These are phyloP conservation scores for Idaea dimidiata DNA, from an alignment of 2,888 invertebrate species.

Conservation along the genomic window DNA sequence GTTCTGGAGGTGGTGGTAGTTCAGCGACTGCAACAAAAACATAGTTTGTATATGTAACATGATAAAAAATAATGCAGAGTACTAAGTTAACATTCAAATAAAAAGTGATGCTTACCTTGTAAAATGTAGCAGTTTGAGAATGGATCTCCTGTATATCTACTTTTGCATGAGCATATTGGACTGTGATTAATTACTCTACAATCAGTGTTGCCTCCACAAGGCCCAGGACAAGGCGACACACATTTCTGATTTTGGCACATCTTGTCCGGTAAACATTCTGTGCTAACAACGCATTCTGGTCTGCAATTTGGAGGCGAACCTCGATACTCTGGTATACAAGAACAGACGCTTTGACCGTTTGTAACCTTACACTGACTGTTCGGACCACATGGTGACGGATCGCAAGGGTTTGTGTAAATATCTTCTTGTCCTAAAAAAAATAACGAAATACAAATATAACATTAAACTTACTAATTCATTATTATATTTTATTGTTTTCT, in stretches of 20 bases:
- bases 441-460: conserved; percentile 5
- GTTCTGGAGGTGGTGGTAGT: conserved; percentile 46
- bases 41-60: conserved; percentile 4
- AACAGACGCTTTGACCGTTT: conserved; percentile 84
- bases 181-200: conserved; percentile 88
- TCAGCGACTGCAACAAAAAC: conserved; percentile 48
- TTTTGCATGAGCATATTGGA: conserved; percentile 85
- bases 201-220: conserved; percentile 85
- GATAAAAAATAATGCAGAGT: too few relatives aligned
- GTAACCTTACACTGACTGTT: conserved; percentile 82
- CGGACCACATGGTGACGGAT: conserved; percentile 83
- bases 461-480: not conserved
- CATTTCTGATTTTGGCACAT: conserved; percentile 86
- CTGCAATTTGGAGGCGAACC: conserved; percentile 86
- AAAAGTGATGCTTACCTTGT: conserved; percentile 50
- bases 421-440: conserved; percentile 54
- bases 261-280: conserved; percentile 83
- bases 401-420: conserved; percentile 71
- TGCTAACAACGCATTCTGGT: conserved; percentile 87
- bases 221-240: conserved; percentile 85
- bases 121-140: conserved; percentile 83
- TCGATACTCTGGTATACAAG: conserved; percentile 84
- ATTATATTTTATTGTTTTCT: not conserved
- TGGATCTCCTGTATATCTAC: conserved; percentile 82
- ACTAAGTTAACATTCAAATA: not conserved